Base-by-base conservation (phyloP, 2,113 vertebrate genomes). In the Calonectris borealis region DNA sequence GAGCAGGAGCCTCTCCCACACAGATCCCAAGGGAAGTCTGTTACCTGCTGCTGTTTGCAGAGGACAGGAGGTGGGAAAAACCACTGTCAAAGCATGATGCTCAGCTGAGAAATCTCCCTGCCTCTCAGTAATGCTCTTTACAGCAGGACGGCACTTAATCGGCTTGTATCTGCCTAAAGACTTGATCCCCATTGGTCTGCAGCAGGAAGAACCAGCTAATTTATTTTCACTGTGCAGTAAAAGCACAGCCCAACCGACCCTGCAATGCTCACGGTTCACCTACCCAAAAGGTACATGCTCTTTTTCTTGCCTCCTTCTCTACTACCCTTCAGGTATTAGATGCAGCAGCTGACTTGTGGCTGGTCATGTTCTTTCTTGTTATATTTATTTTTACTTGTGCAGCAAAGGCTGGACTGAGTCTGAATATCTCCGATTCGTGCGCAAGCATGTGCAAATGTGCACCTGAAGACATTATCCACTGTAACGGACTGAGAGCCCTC, bases 371-470 rank as follows among this genome's bases (percentile, higher is more conserved):
- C 70, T 85, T 70, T 82, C 52, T 79, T 24, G 60, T 61, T 71
- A 5, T 93, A 40, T 73, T 88, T 79, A 16, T 90, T 49, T 58
- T 93, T 46, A 61, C 48, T 31, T 85, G 94, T 76, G 83, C 86
- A 73, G 77, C 94, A 48, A 61, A 70, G 73, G 36, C 62, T 65
- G 92, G 73, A 31, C 75, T 68, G 65, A 92, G 48, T 32, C 42
- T 42, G 34, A 90, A 84, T 49, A 18, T 22, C 81, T 91, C 95
- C 16, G 19, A 55, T 48, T 75, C 88, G 3, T 98, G 97, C 86
- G 97, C 97, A 20, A 69, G 90, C 68, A 70, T 94, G 75, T 97
- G 97, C 61, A 83, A 77, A 34, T 98, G 97, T 72, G 88, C 81
- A 40, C 19, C 89, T 17, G 93, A 94, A 36, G 87, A 94, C 36